Base-by-base conservation (phyloP, 2,113 vertebrate genomes). In the Brachirus orientalis region DNA sequence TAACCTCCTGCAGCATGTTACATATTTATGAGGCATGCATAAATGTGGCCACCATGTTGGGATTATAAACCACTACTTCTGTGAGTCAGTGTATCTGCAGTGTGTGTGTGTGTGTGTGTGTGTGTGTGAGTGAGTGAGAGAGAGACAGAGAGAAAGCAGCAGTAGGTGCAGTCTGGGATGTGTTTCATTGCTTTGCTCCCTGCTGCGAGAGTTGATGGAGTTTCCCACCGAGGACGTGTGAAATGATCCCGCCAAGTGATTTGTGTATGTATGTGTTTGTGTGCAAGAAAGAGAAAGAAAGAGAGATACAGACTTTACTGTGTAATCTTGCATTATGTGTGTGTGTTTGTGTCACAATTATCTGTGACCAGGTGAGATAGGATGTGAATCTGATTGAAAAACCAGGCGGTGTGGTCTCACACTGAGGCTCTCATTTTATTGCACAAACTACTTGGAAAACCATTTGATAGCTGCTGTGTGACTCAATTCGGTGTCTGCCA, bases 171-270 rank as follows among this genome's bases (percentile, higher is more conserved):
- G 69, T 56, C 51, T 63, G 59, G 67, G 79, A 83, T 79, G 75
- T 20, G 78, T 86, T 86, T 83, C 86, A 84, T 83, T 82, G 79
- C 68, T 78, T 56, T 36, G 69, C 35, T 80, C 75, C 90, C 88
- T 77, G 85, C 90, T 91, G 88, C 74, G 86, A 86, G 63, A 86
- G 79, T 77, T 88, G 88, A 91, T 91, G 85, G 89, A 83, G 76
- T 88, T 87, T 82, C 80, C 85, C 79, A 85, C 61, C 1, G 85
- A 86, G 80, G 63, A 80, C 74, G 84, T 86, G 86, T 54, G 35
- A 84, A 86, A 84, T 61, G 81, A 82, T 82, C 74, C 79, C 16
- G 61, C 60, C 76, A 69, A 90, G 80, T 77, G 80, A 86, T 88
- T 86, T 89, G 77, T 48, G 64, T 58, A 37, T 35, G 17, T 13